Base-by-base conservation (phyloP, 2,888 invertebrate species). In the Mycogona germanica region DNA sequence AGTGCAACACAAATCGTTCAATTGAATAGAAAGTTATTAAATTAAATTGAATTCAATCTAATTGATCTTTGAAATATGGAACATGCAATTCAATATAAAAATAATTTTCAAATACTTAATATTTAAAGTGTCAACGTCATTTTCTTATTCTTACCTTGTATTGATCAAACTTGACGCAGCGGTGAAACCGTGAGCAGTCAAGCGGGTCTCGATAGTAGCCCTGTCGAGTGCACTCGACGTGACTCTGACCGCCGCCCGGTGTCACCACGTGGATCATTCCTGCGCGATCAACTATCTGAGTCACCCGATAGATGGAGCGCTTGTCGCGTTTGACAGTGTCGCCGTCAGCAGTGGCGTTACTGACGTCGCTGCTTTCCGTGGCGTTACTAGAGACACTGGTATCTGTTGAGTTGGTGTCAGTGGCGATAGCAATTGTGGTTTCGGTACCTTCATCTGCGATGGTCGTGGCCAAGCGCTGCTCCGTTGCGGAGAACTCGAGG, bases 161-260 rank as follows among this genome's bases (percentile, higher is more conserved):
- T 65, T 84, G 83, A 64, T 84, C 79, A 65, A 84, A 84, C 67
- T 85, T 84, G 14, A 85, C 84, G 65, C 85, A 86, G 55, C 85
- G 80, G 67, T 84, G 85, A 71, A 85, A 86, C 47, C 83, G 71
- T 53, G 81, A 82, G 66, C 84, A 84, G 58, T 82, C 81, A 44
- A 79, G 77, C 1, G 84, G 84, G 65, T 84, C 82, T 32, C 82
- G 81, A 70, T 82, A 85, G 70, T 82, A 84, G 1, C 84, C 85
- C 71, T 84, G 84, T 32, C 82, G 73, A 3, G 81, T 78, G 65
- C 85, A 85, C 19, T 26, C 45, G 29, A 55, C 32, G 30, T 46
- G 40, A 30, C 51, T 55, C 25, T 51, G 50, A 1, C 29, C 35
- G 9, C 75, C 23, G 80, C 75, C 9, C 78, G 57, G 52, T n/a